phyloP scores from a whole-genome alignment of 2,888 invertebrate species.

The Nemotelus nigrinus region DNA sequence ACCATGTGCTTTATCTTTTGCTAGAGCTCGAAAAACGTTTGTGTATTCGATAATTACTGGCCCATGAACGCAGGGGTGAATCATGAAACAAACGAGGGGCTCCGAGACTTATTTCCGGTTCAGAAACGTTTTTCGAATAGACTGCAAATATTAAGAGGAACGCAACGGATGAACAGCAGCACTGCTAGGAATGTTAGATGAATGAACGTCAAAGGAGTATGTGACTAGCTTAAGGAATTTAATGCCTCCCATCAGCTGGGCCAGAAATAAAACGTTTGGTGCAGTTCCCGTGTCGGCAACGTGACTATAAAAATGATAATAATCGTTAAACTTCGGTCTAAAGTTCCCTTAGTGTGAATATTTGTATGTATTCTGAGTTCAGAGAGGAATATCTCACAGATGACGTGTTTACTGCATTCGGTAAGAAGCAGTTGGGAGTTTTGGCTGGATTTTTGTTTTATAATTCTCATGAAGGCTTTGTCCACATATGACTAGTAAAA shows the following conservation, averaged over 20 bases:
- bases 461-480: not conserved
- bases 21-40: not conserved
- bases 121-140: not conserved
- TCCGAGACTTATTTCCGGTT: constrained; percentile 6
- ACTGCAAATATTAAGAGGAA: not conserved
- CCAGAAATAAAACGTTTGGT: too few species aligned
- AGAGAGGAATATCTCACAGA: not conserved
- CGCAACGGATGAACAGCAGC: not conserved
- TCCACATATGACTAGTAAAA: too few species aligned
- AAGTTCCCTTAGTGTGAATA: not conserved
- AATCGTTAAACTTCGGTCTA: not conserved
- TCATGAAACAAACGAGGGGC: not conserved
- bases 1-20: not conserved
- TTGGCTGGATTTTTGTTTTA: not conserved
- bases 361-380: not conserved
- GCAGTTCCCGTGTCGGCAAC: not conserved
- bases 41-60: constrained; percentile 10
- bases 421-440: too few species aligned
- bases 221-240: not conserved
- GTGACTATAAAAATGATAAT: not conserved
- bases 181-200: too few species aligned
- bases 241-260: not conserved
- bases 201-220: not conserved
- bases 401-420: not conserved
- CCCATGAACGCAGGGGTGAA: constrained; percentile 10